Evolutionary conservation across 2,888 invertebrate species (phyloP), one percentile per base, ranked within the genome.

Genomic region (Blastobasis lacticolella): DNA sequence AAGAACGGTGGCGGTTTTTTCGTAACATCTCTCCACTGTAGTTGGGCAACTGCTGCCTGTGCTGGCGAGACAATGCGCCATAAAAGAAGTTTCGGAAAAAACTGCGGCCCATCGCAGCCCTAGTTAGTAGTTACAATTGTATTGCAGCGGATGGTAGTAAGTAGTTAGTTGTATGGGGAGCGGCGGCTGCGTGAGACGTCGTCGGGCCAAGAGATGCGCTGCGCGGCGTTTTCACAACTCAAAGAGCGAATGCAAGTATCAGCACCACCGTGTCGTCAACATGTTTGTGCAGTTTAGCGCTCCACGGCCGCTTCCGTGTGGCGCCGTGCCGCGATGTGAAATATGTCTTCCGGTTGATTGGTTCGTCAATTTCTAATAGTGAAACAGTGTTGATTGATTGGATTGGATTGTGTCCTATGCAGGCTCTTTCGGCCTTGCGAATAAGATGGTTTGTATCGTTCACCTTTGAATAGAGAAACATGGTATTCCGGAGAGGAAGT

Each of bases 181-280:
- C 23, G 23, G 23, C 23, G 23, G 23, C 23, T 23, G 23, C 23
- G 23, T 23, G 23, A 23, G 23, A 23, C 23, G 23, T 23, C 23
- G 23, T 23, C 23, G 23, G 23, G 23, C 23, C 23, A 23, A 23
- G 51, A 47, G 49, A 88, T 88, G 87, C 87, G 84, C 74, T 88
- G 88, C 69, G 74, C 76, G 52, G 75, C 80, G 55, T 73, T 78
- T 47, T 65, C 67, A 59, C 72, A 80, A 50, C 66, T 87, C 61
- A 83, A 80, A 62, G 72, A 75, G 66, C 72, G 81, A 74, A 74
- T 88, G 88, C 85, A 86, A 88, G 87, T 87, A 87, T 82, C 69
- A 45, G 23, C 23, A 23, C 23, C 23, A 23, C 23, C 23, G 23
- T 23, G 23, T 23, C 23, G 23, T 36, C 10, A 41, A 41, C 41